Base-by-base conservation (phyloP, 2,888 invertebrate genomes). In the Drosophila longiperda region DNA sequence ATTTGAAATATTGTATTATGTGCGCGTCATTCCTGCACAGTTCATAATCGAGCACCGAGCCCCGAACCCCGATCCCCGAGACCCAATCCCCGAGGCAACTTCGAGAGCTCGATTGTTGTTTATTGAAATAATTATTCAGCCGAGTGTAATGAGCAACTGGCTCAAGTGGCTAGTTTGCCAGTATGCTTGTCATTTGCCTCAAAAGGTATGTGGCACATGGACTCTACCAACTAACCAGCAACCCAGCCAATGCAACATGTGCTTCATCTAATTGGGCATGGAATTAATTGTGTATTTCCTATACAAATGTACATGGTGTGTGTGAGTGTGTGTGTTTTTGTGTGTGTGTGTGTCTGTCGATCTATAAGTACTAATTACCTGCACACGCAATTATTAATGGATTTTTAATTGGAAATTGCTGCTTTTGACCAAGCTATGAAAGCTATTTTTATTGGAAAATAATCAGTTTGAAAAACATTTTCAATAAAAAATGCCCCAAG, bases 1-100 rank as follows among this genome's bases (percentile, higher is more conserved):
- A 87, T 90, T 87, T 90, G 87, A 91, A 91, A 91, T 91, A 91
- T 87, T 79, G 90, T 87, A 89, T 91, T 90, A 91, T 91, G 92
- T 91, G 91, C 79, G 89, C 84, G 81, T 66, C 70, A 86, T 89
- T 89, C 86, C 75, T 77, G 85, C 83, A 83, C 89, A 87, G 90
- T 90, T 90, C 82, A 88, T 85, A 83, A 83, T 84, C 82, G 73
- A 67, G 65, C 33, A 70, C 82, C 73, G 73, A 77, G 55, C 73
- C 75, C 15, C 79, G 72, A 65, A 50, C 34, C 82, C 83, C 82
- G 72, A 66, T 61, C 34, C 74, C 78, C 71, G 73, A 77, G 57
- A 71, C 75, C 23, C 79, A 70, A 65, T 60, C 34, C 79, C 83
- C 75, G 75, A 79, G 62, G 71, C 75, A 71, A 71, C 70, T 74